Conservation (phyloP, 2,797 vertebrate genomes). For the Alca torda region DNA sequence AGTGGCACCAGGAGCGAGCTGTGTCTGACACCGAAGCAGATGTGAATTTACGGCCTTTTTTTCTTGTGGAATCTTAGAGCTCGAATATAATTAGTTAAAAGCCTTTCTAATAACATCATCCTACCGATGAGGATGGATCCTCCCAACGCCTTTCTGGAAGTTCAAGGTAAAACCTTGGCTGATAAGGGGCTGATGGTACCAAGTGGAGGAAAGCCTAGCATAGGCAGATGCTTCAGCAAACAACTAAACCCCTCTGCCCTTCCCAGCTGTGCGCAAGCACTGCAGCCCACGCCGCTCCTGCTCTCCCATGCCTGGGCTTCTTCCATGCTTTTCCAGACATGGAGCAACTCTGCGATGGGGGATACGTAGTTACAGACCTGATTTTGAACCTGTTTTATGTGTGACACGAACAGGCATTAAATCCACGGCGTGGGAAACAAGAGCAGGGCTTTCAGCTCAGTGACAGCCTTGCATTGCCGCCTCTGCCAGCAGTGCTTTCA, state of each 20-base stretch:
- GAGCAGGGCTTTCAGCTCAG: not conserved
- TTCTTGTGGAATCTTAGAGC: not conserved
- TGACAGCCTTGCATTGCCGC: not conserved
- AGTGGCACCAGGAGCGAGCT: not conserved
- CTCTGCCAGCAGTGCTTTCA: not conserved
- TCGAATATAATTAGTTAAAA: not conserved
- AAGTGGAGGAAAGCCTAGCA: not conserved
- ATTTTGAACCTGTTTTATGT: not conserved
- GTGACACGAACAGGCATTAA: not conserved
- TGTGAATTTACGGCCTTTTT: not conserved
- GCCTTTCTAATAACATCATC: not conserved
- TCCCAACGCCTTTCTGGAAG: not conserved
- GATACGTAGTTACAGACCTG: accelerated
- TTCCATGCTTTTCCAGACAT: not conserved
- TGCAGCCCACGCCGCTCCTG: not conserved
- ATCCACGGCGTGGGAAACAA: not conserved
- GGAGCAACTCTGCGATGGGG: not conserved
- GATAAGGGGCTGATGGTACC: not conserved
- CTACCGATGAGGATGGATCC: accelerated
- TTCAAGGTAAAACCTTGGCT: not conserved
- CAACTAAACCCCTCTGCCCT: not conserved
- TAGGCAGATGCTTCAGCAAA: not conserved
- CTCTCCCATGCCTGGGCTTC: not conserved
- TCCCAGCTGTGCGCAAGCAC: not conserved
- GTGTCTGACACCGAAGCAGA: accelerated